Evolutionary conservation across 2,797 vertebrate genomes (phyloP).

Genomic region (Spinus olivaceus): DNA sequence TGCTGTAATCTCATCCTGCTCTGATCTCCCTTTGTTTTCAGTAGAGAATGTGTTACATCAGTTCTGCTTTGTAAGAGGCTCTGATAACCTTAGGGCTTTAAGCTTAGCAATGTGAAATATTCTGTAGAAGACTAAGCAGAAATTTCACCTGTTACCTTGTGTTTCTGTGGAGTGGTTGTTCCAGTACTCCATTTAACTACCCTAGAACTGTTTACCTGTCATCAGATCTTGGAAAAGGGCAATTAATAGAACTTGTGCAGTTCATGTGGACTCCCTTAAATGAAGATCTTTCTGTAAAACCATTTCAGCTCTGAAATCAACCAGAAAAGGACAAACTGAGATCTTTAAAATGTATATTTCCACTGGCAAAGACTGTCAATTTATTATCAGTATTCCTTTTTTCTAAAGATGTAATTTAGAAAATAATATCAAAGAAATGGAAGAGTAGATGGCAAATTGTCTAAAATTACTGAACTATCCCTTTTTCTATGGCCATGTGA

Average conservation of each 20-base stretch:
- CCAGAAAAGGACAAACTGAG: not conserved
- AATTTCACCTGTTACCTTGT: not conserved
- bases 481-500: not conserved
- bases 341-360: not conserved
- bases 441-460: not conserved
- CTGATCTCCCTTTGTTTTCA: constrained; percentile 1
- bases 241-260: not conserved
- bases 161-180: not conserved
- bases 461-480: not conserved
- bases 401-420: not conserved
- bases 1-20: not conserved
- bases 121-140: not conserved
- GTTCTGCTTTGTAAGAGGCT: not conserved
- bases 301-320: not conserved
- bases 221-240: not conserved
- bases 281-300: not conserved
- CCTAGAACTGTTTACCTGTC: not conserved
- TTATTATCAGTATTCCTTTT: not conserved
- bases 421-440: not conserved
- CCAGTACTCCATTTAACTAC: not conserved
- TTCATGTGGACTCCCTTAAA: not conserved
- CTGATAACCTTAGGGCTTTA: not conserved
- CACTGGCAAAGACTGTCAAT: not conserved
- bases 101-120: not conserved
- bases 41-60: not conserved